Evolutionary conservation across 2,888 invertebrate genomes (phyloP).

Genomic region (Acronicta leporina): DNA sequence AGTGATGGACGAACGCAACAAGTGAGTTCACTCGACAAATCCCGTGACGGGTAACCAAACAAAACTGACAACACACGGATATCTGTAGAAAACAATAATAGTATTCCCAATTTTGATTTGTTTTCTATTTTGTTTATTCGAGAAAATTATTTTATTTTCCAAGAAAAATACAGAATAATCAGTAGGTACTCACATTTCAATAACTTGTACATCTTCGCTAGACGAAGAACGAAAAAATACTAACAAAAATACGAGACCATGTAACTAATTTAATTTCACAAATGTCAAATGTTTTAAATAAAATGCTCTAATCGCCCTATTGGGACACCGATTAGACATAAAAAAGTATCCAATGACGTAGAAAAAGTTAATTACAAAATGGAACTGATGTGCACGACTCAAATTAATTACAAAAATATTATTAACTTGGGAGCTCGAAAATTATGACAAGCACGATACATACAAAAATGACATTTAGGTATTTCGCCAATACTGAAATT

Average conservation of each 20-base stretch:
- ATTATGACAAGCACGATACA: slow-evolving; percentile 27
- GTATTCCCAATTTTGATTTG: not conserved
- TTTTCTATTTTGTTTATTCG: not conserved
- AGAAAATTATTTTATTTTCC: not conserved
- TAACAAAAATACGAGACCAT: slow-evolving; percentile 25
- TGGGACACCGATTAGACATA: slow-evolving; percentile 40
- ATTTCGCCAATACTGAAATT: slow-evolving; percentile 13
- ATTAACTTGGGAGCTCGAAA: slow-evolving; percentile 43
- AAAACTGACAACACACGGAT: slow-evolving; percentile 6
- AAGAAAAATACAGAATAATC: not conserved
- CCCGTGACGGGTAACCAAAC: slow-evolving; percentile 48
- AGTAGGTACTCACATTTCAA: slow-evolving; percentile 28
- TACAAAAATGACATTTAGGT: slow-evolving; percentile 19
- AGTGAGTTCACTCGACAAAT: slow-evolving; percentile 68
- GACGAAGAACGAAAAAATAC: slow-evolving; percentile 29
- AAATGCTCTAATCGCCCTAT: slow-evolving; percentile 32
- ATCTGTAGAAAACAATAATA: slow-evolving; percentile 13
- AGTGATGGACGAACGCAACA: slow-evolving; percentile 71
- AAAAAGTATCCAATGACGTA: slow-evolving; percentile 34
- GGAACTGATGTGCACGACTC: slow-evolving; percentile 29
- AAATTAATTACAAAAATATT: slow-evolving; percentile 39
- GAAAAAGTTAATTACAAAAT: slow-evolving; percentile 51
- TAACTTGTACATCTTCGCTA: slow-evolving; percentile 33
- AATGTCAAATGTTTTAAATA: slow-evolving; percentile 27
- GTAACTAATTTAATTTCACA: slow-evolving; percentile 3